A percentile compares a stretch with the other conserved stretches of the same genome.
Conservation (phyloP, 2,888 invertebrate genomes). For the Lasioglossum pauxillum region DNA sequence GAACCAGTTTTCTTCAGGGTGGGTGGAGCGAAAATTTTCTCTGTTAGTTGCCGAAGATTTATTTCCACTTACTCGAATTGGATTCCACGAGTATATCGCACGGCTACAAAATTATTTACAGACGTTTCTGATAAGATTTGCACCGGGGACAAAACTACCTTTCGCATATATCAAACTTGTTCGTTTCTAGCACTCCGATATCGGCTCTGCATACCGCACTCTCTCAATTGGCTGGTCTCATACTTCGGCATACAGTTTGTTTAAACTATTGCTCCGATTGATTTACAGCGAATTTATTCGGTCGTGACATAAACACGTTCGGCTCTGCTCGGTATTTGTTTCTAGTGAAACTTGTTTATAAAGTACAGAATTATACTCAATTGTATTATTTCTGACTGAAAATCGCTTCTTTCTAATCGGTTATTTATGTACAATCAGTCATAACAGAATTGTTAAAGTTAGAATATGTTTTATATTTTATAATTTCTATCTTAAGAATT, state of each 20-base stretch:
- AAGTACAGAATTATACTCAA: not conserved
- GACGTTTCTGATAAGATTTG: constrained; percentile 14
- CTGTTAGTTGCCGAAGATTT: not conserved
- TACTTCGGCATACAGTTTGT: not conserved
- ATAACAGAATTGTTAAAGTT: not conserved
- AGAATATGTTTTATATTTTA: not conserved
- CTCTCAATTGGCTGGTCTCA: not conserved
- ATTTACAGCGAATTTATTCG: not conserved
- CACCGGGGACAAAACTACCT: not conserved
- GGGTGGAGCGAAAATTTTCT: constrained; percentile 14
- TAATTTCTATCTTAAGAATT: not conserved
- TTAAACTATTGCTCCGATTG: not conserved
- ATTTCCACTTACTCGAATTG: constrained; percentile 10
- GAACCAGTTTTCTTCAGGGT: not conserved
- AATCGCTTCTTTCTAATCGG: too few species aligned
- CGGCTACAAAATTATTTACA: constrained; percentile 9
- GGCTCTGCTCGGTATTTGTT: not conserved
- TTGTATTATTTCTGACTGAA: too few species aligned
- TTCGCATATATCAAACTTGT: constrained; percentile 6
- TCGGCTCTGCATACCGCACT: not conserved
- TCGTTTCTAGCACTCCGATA: not conserved
- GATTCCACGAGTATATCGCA: not conserved
- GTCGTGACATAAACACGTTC: not conserved
- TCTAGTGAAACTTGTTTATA: not conserved
- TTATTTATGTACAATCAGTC: too few species aligned